These are phyloP conservation scores for Cephalotes varians DNA, from an alignment of 2,888 invertebrate genomes.

Conservation along the genomic window DNA sequence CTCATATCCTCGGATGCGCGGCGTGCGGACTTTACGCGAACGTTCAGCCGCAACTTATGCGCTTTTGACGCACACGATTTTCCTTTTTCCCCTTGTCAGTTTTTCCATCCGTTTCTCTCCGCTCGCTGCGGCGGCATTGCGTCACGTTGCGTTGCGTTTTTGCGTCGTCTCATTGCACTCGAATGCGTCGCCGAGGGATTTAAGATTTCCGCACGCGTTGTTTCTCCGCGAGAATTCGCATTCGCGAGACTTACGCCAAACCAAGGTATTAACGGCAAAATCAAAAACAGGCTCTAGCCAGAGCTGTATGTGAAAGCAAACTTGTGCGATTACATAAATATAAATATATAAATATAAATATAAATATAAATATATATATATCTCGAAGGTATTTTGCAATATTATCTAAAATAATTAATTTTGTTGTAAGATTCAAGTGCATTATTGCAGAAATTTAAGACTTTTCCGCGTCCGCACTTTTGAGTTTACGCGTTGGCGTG, in stretches of 20 bases:
- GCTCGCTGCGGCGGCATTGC: conserved; percentile 17
- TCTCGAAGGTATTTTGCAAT: not conserved
- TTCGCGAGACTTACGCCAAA: not conserved
- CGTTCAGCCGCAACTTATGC: conserved; percentile 68
- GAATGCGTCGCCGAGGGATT: conserved; percentile 45
- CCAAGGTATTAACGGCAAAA: conserved; percentile 32
- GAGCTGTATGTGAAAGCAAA: not conserved
- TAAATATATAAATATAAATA: not conserved
- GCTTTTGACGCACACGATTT: conserved; percentile 45
- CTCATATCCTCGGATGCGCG: conserved; percentile 65
- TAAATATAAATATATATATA: not conserved
- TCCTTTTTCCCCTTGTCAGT: not conserved
- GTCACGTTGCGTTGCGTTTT: conserved; percentile 14
- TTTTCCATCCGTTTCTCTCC: not conserved
- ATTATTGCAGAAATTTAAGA: not conserved
- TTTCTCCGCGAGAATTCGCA: conserved; percentile 23
- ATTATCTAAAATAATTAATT: conserved; percentile 9
- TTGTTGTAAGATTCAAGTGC: not conserved
- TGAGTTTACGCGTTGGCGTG: not conserved
- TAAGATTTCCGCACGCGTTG: conserved; percentile 40
- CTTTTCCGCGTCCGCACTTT: not conserved
- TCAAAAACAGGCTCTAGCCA: not conserved
- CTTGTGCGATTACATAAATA: not conserved
- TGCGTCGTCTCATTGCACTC: conserved; percentile 26
- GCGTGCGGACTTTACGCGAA: conserved; percentile 63